Base-by-base conservation (phyloP, 1,140 invertebrate species). In the Macrobrachium nipponense region DNA sequence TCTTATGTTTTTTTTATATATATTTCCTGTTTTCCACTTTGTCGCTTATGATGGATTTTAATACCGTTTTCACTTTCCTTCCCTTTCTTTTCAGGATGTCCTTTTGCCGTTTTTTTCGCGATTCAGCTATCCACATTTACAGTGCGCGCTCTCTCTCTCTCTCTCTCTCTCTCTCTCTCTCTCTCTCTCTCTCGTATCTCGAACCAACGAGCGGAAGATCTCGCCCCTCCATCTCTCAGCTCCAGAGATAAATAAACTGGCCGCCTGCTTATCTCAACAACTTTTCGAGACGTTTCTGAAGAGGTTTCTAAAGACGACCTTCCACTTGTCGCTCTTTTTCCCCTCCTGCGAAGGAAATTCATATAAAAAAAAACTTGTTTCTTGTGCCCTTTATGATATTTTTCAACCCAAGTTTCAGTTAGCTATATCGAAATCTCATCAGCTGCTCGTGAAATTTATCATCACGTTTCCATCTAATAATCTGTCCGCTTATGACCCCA, bases 251-350 rank as follows among this genome's bases (percentile, higher is more conserved):
- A 84, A 84, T 84, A 84, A 84, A 84, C 82, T 78, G 82, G 82
- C 73, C 82, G 82, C 78, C 82, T 84, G 82, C 82, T 84, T 84
- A 84, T 84, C 82, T 84, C 82, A 43, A 84, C 82, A 84, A 84
- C 73, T 84, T 84, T 84, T 78, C 82, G 68, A 84, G 82, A 84
- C 82, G 82, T 84, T 75, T 77, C 82, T 60, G 70, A 84, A 51
- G 51, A 51, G 51, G 51, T 51, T 51, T 51, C 51, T 51, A 51
- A 60, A 78, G 75, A 68, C 82, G 75, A 44, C 81, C 81, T 61
- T 77, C 81, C 60, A 60, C 82, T 77, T 78, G 72, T 77, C 75
- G 73, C 68, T 75, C 60, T 14, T n/a, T 18, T 23, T 64, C 51
- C 59, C 76, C 14, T 51, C 76, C 17, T 64, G 23, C 36, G 66